These are phyloP conservation scores for Neosilurus hyrtlii DNA, from an alignment of 2,797 vertebrate genomes.

Conservation along the genomic window DNA sequence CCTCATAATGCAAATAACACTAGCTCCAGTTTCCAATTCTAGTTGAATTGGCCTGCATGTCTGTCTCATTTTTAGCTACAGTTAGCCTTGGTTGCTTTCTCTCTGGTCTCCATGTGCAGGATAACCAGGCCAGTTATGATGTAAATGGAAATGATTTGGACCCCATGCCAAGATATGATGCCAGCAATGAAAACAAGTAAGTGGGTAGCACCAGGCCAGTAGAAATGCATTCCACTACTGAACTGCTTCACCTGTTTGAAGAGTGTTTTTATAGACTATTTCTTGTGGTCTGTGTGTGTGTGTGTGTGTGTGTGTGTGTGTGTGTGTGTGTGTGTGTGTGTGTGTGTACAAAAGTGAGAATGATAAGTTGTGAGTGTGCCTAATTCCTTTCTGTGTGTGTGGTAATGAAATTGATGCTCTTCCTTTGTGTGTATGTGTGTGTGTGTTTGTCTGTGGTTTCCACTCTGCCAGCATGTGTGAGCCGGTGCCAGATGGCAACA, in stretches of 20 bases:
- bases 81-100: constrained; percentile 35
- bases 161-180: constrained; percentile 97
- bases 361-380: constrained; percentile 20
- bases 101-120: constrained; percentile 72
- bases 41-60: not conserved
- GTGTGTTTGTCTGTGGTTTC: constrained; percentile 39
- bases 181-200: constrained; percentile 99
- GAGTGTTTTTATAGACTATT: constrained; percentile 34
- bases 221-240: not conserved
- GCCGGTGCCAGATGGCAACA: constrained; percentile 56
- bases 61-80: constrained; percentile 20
- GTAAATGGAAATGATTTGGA: constrained; percentile 98
- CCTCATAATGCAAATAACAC: not conserved
- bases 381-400: constrained; percentile 31
- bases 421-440: constrained; percentile 25
- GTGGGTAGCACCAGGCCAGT: constrained; percentile 49
- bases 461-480: constrained; percentile 53
- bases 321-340: constrained; percentile 3
- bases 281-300: not conserved
- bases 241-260: constrained; percentile 21
- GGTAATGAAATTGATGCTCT: constrained; percentile 29
- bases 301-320: not conserved
- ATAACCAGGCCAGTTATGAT: constrained; percentile 94
- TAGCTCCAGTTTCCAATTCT: not conserved
- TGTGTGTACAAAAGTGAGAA: constrained; percentile 6